Base-by-base conservation (phyloP, 1,140 invertebrate genomes). In the Kradibia gibbosae region DNA sequence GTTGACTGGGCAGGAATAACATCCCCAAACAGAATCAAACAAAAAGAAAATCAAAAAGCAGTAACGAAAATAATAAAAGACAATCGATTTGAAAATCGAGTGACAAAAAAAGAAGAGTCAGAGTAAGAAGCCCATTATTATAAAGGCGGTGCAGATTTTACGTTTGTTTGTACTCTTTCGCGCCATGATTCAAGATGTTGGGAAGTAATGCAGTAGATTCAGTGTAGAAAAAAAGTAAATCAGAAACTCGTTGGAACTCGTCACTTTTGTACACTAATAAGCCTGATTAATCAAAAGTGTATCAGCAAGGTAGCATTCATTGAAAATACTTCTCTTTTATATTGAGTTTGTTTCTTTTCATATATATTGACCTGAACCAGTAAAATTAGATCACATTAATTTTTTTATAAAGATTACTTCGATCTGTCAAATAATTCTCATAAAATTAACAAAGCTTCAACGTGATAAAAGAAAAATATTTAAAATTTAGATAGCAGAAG, bases 1-100 rank as follows among this genome's bases (percentile, higher is more conserved):
- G 83, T 82, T 83, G 53, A 15, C 48, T 5, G 42, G 28, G n/a
- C 71, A 17, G 70, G 42, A 73, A 60, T 50, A 67, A 76, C 67
- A 57, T 45, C 50, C 34, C 25, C 45, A n/a, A 28, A 71, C 62
- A 45, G 76, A 42, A 62, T 42, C 76, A 62, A 48, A 39, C 13
- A 50, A 31, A 50, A 36, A 28, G 50, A 53, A 78, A 72, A 67
- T 22, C 34, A 50, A 70, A 78, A 72, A 80, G n/a, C 39, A 60
- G 11, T 71, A 55, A 53, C 62, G 65, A 55, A 55, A 36, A n/a
- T 57, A 39, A 25, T 22, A 48, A 34, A 4, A 34, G n/a, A 67
- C 28, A 11, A 74, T 55, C 45, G 20, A 48, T 20, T 25, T 8
- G 15, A 17, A n/a, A 65, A 31, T 13, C 4, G 31, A 65, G 53